Base-by-base conservation (phyloP, 2,888 invertebrate genomes). In the Melolontha melolontha region DNA sequence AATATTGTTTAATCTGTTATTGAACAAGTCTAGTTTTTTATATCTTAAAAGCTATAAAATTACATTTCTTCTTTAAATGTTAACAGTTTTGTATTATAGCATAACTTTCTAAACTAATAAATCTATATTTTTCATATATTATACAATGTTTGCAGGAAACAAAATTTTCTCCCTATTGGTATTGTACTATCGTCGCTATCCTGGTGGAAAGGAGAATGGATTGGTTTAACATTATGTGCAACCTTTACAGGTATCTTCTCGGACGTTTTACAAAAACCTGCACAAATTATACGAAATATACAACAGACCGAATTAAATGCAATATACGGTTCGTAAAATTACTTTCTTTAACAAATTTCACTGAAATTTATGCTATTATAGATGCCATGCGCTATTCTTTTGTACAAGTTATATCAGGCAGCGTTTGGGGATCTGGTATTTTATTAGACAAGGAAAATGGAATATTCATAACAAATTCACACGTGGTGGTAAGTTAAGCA, bases 141-240 rank as follows among this genome's bases (percentile, higher is more conserved):
- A 2, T 22, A 22, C 1, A 22, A 22, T 22, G 4, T 22, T 22
- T 22, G 51, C 40, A 55, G 49, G 34, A 49, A 41, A 11, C 47
- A 16, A 27, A 7, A 17, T 14, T 10, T n/a, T 14, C 1, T 44
- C 34, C 73, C 86, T 41, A 79, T 86, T 65, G 89, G 88, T 44
- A 81, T 85, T 72, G 87, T 89, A 72, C 84, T 88, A 51, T 87
- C 87, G 75, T 85, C 87, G 72, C 84, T 88, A 74, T 86, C 86
- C 62, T 88, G 88, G 88, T 88, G 87, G 83, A 84, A 86, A 39
- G 88, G 88, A 5, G 89, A 89, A 81, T 87, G 88, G 86, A 87
- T 89, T 71, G 88, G 89, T 57, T 85, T 88, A 72, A 87, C 88
- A 7, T 82, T 89, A 69, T 84, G 83, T 49, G 87, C 86, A 29